Percentiles rank a stretch among this genome's conserved stretches.
Evolutionary conservation across 1,140 invertebrate species (phyloP).

Genomic region (Dufourea novaeangliae): DNA sequence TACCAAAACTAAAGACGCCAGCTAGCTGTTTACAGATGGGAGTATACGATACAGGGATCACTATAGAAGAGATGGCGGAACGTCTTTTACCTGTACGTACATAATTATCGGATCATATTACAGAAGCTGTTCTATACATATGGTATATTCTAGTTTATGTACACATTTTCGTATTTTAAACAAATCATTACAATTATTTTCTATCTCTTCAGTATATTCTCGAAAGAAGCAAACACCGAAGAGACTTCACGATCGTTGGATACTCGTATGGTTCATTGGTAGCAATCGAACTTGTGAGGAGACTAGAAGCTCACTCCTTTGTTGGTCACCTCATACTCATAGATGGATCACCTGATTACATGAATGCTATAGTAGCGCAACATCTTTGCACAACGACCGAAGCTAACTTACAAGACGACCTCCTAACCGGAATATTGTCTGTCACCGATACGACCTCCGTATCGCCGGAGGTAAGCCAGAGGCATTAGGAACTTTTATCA

Average conservation of each 20-base stretch:
- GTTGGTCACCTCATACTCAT: constrained; percentile 75
- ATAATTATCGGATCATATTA: neutral
- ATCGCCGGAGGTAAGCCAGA: constrained; percentile 69
- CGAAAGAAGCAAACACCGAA: constrained; percentile 65
- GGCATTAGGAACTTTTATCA: too few relatives aligned
- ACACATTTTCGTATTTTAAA: too few relatives aligned
- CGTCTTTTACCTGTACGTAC: constrained; percentile 76
- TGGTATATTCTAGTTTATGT: too few relatives aligned
- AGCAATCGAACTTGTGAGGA: constrained; percentile 75
- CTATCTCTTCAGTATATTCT: constrained; percentile 68
- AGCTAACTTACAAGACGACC: constrained; percentile 67
- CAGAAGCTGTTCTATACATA: too few relatives aligned
- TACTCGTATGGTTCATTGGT: constrained; percentile 79
- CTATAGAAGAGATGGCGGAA: constrained; percentile 73
- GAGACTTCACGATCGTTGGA: constrained; percentile 76
- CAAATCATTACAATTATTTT: neutral
- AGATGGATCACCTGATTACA: constrained; percentile 78
- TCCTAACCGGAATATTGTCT: constrained; percentile 70
- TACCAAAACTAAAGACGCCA: constrained; percentile 81
- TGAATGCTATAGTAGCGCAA: constrained; percentile 67
- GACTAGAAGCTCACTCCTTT: constrained; percentile 74
- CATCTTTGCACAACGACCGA: constrained; percentile 50
- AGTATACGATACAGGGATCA: constrained; percentile 43
- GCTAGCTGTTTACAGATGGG: constrained; percentile 84
- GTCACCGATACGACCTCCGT: constrained; percentile 39